Base-by-base conservation (phyloP, 2,888 invertebrate species). In the Glomeris marginata region DNA sequence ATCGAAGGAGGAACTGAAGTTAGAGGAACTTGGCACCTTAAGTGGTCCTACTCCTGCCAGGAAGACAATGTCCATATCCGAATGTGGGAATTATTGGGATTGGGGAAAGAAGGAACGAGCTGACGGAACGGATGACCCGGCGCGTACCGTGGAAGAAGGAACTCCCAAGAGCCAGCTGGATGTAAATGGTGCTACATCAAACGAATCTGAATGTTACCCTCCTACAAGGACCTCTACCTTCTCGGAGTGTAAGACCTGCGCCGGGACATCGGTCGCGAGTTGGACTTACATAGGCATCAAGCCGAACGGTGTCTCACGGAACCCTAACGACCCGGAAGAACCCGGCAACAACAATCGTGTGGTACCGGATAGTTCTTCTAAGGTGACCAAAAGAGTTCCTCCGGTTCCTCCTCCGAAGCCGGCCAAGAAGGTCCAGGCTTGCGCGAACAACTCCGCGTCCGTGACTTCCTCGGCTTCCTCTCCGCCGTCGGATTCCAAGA, bases 201-300 rank as follows among this genome's bases (percentile, higher is more conserved):
- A 28, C 8, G 28, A 28, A 28, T 28, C 28, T 28, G 28, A 28
- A 28, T 28, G 28, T 8, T 28, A 28, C 8, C 28, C 28, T 28
- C 28, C 28, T 28, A 28, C 28, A 10, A 34, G 34, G 18, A 34
- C 41, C 15, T 42, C 48, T 28, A 22, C 38, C 15, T 28, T 33
- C 18, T 50, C 50, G 2, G 50, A 50, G 21, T 50, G 45, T 13
- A 50, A 50, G 50, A 50, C 50, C 8, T 50, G 50, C 15, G 50
- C 50, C 1, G 52, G 52, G 5, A 49, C 49, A 13, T 49, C 52
- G 5, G 45, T 52, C 8, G 45, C 48, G 15, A 49, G 48, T 28
- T 52, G 52, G 52, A 49, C 49, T 16, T 52, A 52, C 41, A 45
- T 52, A 22, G 52, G 45, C 6, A 41, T 42, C 2, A 3, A 28